phyloP scores from a whole-genome alignment of 2,113 vertebrate genomes.

The Nothobranchius furzeri region DNA sequence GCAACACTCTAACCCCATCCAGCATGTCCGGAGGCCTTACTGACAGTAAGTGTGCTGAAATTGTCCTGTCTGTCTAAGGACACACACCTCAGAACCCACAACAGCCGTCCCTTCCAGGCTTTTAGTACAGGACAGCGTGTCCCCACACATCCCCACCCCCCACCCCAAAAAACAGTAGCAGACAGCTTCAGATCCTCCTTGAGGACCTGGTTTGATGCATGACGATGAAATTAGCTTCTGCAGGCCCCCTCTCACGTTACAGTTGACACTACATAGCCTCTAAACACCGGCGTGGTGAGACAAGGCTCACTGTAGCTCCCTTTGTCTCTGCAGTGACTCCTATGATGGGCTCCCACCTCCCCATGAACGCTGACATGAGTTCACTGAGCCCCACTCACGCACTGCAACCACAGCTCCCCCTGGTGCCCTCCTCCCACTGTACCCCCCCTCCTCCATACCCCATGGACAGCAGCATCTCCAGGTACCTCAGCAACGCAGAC shows the following conservation, averaged over 20 bases:
- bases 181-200: conserved; percentile 50
- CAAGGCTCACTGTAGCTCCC: conserved; percentile 71
- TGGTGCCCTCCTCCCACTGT: conserved; percentile 97
- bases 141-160: conserved; percentile 25
- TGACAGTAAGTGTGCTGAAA: conserved; percentile 87
- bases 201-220: conserved; percentile 43
- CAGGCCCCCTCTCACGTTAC: conserved; percentile 18
- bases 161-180: conserved; percentile 3
- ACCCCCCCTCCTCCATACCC: conserved; percentile 98
- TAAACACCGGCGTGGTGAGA: conserved; percentile 14
- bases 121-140: conserved; percentile 46
- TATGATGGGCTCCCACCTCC: conserved; percentile 96
- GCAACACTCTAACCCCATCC: conserved; percentile 93
- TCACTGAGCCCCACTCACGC: conserved; percentile 94
- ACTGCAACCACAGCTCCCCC: conserved; percentile 91
- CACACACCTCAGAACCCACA: background rate
- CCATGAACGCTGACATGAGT: conserved; percentile 96
- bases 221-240: conserved; percentile 51
- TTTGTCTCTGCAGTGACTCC: conserved; percentile 87
- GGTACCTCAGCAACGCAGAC: conserved; percentile 78
- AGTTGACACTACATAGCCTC: conserved; percentile 18
- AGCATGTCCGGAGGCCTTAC: conserved; percentile 89
- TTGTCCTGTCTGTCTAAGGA: conserved; percentile 35
- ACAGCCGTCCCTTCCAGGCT: conserved; percentile 25
- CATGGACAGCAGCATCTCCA: conserved; percentile 99